These are phyloP conservation scores for Sminthopsis crassicaudata DNA, from an alignment of 2,113 vertebrate genomes.

Conservation along the genomic window DNA sequence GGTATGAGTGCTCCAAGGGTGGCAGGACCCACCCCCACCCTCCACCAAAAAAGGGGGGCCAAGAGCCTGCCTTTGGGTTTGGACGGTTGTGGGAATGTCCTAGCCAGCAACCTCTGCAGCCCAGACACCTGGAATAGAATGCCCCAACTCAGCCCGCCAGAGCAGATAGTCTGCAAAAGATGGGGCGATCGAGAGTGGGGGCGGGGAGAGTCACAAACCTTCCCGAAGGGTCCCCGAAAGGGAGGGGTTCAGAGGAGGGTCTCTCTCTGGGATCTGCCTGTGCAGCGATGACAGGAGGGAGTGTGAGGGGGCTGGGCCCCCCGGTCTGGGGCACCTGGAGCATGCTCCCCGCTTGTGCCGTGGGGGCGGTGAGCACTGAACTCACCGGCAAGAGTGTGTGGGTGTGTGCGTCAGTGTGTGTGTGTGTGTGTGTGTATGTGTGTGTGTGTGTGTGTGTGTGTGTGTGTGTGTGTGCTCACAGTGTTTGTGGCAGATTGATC, in stretches of 20 bases:
- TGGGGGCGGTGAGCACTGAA: slow-evolving; percentile 46
- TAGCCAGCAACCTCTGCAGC: too few relatives aligned
- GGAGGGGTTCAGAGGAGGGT: not conserved
- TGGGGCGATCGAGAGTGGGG: too few relatives aligned
- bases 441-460: slow-evolving; percentile 45
- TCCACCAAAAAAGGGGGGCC: too few relatives aligned
- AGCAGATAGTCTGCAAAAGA: not conserved
- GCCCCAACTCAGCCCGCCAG: not conserved
- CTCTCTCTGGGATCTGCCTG: not conserved
- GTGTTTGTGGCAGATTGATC: slow-evolving; percentile 13
- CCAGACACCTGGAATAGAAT: not conserved
- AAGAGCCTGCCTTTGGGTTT: not conserved
- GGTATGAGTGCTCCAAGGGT: not conserved
- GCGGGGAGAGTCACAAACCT: not conserved
- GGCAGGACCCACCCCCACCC: not conserved
- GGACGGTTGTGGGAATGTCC: not conserved
- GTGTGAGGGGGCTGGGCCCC: not conserved
- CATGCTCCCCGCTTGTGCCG: not conserved
- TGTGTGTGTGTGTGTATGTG: slow-evolving; percentile 61
- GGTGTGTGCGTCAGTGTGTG: slow-evolving; percentile 74
- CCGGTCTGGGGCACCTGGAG: not conserved
- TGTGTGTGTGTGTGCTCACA: slow-evolving; percentile 31
- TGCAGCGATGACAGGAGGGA: not conserved
- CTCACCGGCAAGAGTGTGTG: slow-evolving; percentile 72
- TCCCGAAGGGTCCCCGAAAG: not conserved